Conservation (phyloP, 2,113 vertebrate genomes). For the Orthochromis indermauri region DNA sequence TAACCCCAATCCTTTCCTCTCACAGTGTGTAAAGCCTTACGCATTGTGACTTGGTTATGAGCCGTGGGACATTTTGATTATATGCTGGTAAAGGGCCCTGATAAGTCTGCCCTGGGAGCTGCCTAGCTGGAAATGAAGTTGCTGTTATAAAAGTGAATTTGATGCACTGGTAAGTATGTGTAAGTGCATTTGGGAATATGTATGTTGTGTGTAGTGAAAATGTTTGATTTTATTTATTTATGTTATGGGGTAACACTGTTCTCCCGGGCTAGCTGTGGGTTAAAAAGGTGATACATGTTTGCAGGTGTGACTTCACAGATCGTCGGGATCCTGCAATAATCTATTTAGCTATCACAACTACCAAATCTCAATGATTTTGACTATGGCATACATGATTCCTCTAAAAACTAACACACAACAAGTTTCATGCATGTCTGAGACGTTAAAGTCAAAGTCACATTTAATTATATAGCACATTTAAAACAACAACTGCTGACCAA, state of each 20-base stretch:
- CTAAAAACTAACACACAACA: background rate
- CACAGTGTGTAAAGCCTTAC: background rate
- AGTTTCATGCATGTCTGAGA: background rate
- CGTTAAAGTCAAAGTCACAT: background rate
- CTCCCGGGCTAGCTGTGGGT: background rate
- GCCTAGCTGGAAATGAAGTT: background rate
- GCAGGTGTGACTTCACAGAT: background rate
- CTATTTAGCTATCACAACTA: background rate
- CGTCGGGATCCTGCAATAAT: background rate
- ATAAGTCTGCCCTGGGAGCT: background rate
- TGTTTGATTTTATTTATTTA: background rate
- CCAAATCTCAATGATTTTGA: background rate
- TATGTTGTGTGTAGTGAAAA: background rate
- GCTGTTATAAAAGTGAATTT: background rate
- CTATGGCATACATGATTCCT: background rate
- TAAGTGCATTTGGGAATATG: background rate
- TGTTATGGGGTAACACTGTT: background rate
- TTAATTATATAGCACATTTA: background rate
- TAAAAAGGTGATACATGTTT: background rate
- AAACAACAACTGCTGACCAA: background rate
- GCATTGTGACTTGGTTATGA: slow-evolving; percentile 4
- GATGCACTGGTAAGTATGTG: background rate
- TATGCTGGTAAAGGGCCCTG: background rate
- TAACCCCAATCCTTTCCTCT: background rate
- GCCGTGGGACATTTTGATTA: background rate